phyloP scores from a whole-genome alignment of 2,113 vertebrate genomes.

The Ciconia maguari region DNA sequence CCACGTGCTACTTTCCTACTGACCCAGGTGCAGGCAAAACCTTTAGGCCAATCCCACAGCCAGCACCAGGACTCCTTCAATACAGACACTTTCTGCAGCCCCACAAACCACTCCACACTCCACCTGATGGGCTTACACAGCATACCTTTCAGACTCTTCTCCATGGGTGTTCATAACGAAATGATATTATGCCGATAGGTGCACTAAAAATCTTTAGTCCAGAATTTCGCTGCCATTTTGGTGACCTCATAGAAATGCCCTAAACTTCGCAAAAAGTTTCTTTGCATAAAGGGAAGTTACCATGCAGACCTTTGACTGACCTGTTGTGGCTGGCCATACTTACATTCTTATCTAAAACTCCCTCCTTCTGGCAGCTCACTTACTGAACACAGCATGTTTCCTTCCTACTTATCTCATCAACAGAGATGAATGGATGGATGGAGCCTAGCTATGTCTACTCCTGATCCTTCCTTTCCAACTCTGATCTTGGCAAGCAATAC shows the following conservation, averaged over 20 bases:
- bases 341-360: fast-evolving
- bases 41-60: background rate
- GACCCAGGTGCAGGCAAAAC: background rate
- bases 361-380: background rate
- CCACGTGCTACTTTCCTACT: background rate
- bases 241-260: background rate
- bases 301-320: background rate
- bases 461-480: background rate
- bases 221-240: background rate
- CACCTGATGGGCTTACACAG: background rate
- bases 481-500: background rate
- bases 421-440: background rate
- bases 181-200: background rate
- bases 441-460: background rate
- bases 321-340: background rate
- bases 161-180: background rate
- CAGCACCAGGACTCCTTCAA: background rate
- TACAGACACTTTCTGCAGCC: background rate
- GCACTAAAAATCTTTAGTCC: background rate
- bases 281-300: background rate
- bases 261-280: background rate
- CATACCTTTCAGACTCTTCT: background rate
- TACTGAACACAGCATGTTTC: background rate
- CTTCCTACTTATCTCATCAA: background rate
- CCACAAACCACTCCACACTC: background rate